Percentiles rank a stretch among this genome's conserved stretches.
phyloP scores from a whole-genome alignment of 64 coral and sea anemone species.

The Stichodactyla helianthus region DNA sequence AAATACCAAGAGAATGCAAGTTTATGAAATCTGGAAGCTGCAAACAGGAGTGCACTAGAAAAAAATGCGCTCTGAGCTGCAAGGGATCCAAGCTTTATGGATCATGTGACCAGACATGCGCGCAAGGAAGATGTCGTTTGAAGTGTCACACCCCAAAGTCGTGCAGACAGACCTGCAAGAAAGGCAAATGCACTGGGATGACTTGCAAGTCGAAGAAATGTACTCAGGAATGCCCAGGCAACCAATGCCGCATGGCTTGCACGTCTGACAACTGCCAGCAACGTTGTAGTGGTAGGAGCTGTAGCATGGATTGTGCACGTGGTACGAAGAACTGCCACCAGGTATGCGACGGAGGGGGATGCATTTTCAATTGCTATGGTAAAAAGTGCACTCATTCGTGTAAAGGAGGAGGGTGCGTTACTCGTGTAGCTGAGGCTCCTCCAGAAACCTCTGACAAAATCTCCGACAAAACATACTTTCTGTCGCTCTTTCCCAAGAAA shows the following conservation, averaged over 20 bases:
- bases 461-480: slow-evolving; percentile 3
- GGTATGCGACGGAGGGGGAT: slow-evolving; percentile 62
- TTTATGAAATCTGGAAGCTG: neutral
- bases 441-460: neutral
- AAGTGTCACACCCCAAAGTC: slow-evolving; percentile 36
- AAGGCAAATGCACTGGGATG: slow-evolving; percentile 42
- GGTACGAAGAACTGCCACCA: slow-evolving; percentile 57
- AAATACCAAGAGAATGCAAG: slow-evolving; percentile 15
- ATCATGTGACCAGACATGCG: slow-evolving; percentile 65
- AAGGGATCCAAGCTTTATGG: neutral
- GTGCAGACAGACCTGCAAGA: slow-evolving; percentile 42
- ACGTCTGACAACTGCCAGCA: slow-evolving; percentile 70
- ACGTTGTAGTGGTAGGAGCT: slow-evolving; percentile 50
- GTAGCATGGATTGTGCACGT: slow-evolving; percentile 66
- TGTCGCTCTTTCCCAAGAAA: slow-evolving; percentile 8
- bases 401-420: slow-evolving; percentile 21
- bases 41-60: slow-evolving; percentile 5
- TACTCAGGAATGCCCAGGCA: slow-evolving; percentile 54
- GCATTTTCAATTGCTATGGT: slow-evolving; percentile 60
- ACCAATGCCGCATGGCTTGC: slow-evolving; percentile 78
- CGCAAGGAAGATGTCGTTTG: slow-evolving; percentile 29
- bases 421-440: neutral
- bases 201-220: slow-evolving; percentile 65
- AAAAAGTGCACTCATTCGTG: slow-evolving; percentile 56
- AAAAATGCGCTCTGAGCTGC: slow-evolving; percentile 7